phyloP scores from a whole-genome alignment of 2,888 invertebrate genomes.

The Halictus ligatus region DNA sequence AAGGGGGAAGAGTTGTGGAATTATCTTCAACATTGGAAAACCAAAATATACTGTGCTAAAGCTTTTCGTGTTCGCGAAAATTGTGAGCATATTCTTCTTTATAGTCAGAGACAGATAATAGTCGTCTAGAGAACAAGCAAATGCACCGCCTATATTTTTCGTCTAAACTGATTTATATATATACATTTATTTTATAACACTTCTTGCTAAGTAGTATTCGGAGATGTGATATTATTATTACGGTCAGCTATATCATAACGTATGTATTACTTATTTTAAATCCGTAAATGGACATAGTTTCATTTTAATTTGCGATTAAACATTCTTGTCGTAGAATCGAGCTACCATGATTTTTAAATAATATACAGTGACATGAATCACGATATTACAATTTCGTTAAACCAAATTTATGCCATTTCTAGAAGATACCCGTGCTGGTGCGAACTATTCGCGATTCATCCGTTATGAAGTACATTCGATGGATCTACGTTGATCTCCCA shows the following conservation, averaged over 20 bases:
- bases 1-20: constrained; percentile 41
- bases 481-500: constrained; percentile 13
- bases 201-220: constrained; percentile 72
- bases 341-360: constrained; percentile 56
- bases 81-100: constrained; percentile 46
- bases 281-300: constrained; percentile 40
- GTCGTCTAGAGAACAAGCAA: constrained; percentile 58
- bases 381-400: constrained; percentile 25
- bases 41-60: constrained; percentile 26
- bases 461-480: constrained; percentile 10
- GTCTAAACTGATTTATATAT: constrained; percentile 75
- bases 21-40: constrained; percentile 46
- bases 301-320: constrained; percentile 48
- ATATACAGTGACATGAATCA: constrained; percentile 35
- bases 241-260: constrained; percentile 51
- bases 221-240: constrained; percentile 64
- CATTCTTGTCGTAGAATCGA: constrained; percentile 37
- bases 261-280: constrained; percentile 55
- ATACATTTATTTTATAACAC: constrained; percentile 79
- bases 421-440: constrained; percentile 14
- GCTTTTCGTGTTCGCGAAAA: constrained; percentile 27
- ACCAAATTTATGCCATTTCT: background rate
- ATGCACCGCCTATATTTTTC: constrained; percentile 79
- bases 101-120: constrained; percentile 48
- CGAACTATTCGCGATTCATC: constrained; percentile 9